Evolutionary conservation across 2,113 vertebrate species (phyloP).

Genomic region (Mungos mungo): DNA sequence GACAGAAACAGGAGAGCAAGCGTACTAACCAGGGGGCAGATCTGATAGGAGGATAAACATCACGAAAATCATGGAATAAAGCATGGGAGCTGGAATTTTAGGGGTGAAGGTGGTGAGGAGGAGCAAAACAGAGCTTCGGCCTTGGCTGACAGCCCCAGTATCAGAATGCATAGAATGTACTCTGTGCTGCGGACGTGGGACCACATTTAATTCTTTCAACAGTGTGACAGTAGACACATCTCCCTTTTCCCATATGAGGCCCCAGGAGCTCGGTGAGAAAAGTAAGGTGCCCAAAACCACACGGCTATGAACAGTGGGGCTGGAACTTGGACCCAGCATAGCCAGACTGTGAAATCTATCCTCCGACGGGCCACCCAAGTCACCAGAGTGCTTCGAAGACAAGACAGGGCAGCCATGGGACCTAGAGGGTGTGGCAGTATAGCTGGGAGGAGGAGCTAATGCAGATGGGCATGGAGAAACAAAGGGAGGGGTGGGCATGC

Average conservation of each 20-base stretch:
- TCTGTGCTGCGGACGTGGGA: background rate
- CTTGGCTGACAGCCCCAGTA: background rate
- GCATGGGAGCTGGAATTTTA: background rate
- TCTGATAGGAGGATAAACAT: background rate
- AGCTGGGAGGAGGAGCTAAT: background rate
- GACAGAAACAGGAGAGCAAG: background rate
- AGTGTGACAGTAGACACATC: background rate
- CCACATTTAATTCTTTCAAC: background rate
- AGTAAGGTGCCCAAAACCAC: background rate
- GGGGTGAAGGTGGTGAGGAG: background rate
- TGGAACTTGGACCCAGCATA: background rate
- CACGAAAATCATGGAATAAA: background rate
- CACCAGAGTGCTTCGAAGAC: background rate
- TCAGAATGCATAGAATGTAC: background rate
- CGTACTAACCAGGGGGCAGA: background rate
- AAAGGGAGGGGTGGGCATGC: background rate
- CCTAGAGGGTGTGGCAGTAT: rapidly evolving
- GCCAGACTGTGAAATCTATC: background rate
- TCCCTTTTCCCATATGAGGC: background rate
- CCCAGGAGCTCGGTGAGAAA: background rate
- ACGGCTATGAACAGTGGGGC: background rate
- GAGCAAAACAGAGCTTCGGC: background rate
- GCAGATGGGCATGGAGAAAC: background rate
- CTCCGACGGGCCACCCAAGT: background rate
- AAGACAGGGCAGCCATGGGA: background rate